A percentile compares a stretch with the other conserved stretches of the same genome.
Conservation (phyloP, 2,888 invertebrate genomes). For the Andrena bicolor region DNA sequence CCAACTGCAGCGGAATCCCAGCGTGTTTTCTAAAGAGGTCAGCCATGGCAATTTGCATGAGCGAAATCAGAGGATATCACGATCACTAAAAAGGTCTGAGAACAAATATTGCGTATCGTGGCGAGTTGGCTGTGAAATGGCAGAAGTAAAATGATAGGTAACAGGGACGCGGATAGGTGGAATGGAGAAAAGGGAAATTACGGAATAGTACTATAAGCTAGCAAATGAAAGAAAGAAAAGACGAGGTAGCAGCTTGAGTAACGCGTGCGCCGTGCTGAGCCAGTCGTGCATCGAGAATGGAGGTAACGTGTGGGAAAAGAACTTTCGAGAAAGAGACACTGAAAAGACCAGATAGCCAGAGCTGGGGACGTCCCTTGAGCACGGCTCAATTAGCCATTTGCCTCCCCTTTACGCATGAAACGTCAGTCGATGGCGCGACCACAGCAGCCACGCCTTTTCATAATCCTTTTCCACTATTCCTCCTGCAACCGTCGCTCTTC, state of each 20-base stretch:
- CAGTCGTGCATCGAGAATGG: constrained; percentile 77
- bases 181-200: constrained; percentile 51
- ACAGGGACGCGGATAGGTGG: constrained; percentile 39
- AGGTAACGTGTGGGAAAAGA: constrained; percentile 67
- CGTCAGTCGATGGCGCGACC: constrained; percentile 15
- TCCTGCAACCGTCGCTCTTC: background rate
- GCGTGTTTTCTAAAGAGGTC: constrained; percentile 39
- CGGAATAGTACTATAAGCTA: constrained; percentile 22
- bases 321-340: constrained; percentile 54
- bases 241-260: constrained; percentile 52
- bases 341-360: background rate
- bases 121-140: constrained; percentile 58
- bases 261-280: constrained; percentile 58
- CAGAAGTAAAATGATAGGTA: constrained; percentile 60
- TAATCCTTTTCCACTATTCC: background rate
- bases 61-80: constrained; percentile 74
- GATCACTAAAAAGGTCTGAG: constrained; percentile 66
- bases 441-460: constrained; percentile 14
- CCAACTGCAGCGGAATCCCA: constrained; percentile 21
- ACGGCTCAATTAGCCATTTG: constrained; percentile 54
- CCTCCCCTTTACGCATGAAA: constrained; percentile 36
- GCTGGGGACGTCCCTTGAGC: background rate
- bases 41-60: constrained; percentile 71
- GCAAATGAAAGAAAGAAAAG: constrained; percentile 32
- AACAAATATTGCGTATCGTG: constrained; percentile 76